Conservation (phyloP, 2,113 vertebrate species). For the Pachypanchax playfairii region DNA sequence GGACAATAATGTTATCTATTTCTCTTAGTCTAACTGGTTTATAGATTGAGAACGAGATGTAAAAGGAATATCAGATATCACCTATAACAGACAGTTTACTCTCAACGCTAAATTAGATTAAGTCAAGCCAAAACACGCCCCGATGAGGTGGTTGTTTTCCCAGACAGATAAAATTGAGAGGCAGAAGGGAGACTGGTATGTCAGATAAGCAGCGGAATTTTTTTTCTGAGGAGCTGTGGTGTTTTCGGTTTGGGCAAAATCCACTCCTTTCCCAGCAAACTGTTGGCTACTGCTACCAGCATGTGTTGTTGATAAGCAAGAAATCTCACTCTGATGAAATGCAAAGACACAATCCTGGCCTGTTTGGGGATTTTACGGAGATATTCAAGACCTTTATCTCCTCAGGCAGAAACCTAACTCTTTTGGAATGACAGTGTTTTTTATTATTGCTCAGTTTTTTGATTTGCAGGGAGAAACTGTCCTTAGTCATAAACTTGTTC, state of each 20-base stretch:
- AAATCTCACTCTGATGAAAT: constrained; percentile 33
- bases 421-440: constrained; percentile 11
- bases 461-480: constrained; percentile 41
- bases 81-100: constrained; percentile 47
- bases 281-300: constrained; percentile 38
- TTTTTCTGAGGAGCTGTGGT: constrained; percentile 26
- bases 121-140: constrained; percentile 18
- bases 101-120: constrained; percentile 2
- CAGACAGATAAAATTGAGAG: constrained; percentile 32
- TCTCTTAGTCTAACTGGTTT: constrained; percentile 24
- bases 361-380: constrained; percentile 23
- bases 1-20: constrained; percentile 7
- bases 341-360: constrained; percentile 26
- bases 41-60: constrained; percentile 38
- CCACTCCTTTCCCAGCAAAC: constrained; percentile 38
- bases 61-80: constrained; percentile 51
- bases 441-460: constrained; percentile 3
- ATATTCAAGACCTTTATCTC: constrained; percentile 28
- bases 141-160: constrained; percentile 9
- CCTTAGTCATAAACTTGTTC: no score
- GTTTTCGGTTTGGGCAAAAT: constrained; percentile 44
- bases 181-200: constrained; percentile 24
- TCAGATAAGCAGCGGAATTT: constrained; percentile 40
- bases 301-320: constrained; percentile 44
- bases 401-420: constrained; percentile 7